Evolutionary conservation across 1,140 invertebrate genomes (phyloP), one percentile per base, ranked within the genome.

Genomic region (Nasonia vitripennis): DNA sequence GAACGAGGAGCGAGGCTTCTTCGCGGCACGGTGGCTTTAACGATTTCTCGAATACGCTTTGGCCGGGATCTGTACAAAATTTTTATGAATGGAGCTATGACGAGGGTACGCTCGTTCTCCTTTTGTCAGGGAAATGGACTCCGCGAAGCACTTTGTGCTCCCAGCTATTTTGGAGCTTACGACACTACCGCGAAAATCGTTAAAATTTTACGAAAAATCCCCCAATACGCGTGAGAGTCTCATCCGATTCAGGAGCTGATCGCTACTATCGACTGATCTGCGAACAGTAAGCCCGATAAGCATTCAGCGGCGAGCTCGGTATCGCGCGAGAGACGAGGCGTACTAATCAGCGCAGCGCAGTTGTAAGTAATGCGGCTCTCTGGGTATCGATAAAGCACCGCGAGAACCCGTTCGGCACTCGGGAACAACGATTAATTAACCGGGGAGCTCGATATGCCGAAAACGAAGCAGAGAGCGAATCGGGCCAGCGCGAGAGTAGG

Each of bases 31-130:
- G 23, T 27, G 45, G 27, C 14, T 79, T 73, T 85, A 62, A 85
- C 37, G 68, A 81, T 80, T 85, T 81, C 37, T 41, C 55, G 67
- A 85, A 67, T 75, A 75, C 14, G 37, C 67, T 62, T 84, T 45
- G 11, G 75, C 67, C 41, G 31, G 23, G 34, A 27, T 67, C 17
- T 6, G 27, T 74, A 45, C 34, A 37, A 4, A 37, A 79, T 75
- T 85, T 73, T 85, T 85, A 81, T 85, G 83, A 85, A 85, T 84
- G 78, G 51, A 81, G 1, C 71, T n/a, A 31, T 41, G 78, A 85
- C 67, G 70, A 79, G 55, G 67, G n/a, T 45, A 11, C 71, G 75
- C 37, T 11, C 48, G 68, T 6, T 71, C 23, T 1, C 41, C 75
- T 70, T 83, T 78, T 48, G 12, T 82, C 17, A 2, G 31, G 79